phyloP scores from a whole-genome alignment of 1,140 invertebrate genomes.

The Macrosteles quadrilineatus region DNA sequence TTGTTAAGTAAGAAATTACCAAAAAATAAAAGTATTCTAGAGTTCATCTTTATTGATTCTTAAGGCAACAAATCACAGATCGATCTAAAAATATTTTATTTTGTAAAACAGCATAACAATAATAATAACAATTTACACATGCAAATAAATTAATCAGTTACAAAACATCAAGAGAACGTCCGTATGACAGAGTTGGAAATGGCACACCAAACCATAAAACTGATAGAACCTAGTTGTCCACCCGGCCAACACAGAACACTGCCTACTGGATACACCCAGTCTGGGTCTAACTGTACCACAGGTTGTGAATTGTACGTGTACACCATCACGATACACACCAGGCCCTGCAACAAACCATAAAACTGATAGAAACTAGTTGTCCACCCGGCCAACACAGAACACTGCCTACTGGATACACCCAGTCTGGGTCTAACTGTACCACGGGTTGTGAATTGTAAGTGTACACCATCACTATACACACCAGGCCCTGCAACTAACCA shows the following conservation, averaged over 20 bases:
- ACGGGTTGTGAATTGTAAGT: neutral
- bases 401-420: neutral
- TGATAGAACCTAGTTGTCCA: neutral
- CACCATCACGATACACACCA: neutral
- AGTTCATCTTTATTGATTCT: too few relatives aligned
- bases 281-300: neutral
- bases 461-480: neutral
- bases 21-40: too few relatives aligned
- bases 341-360: neutral
- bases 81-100: too few relatives aligned
- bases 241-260: neutral
- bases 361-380: neutral
- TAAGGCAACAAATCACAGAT: too few relatives aligned
- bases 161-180: neutral
- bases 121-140: conserved; percentile 4
- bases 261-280: neutral
- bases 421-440: neutral
- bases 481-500: neutral
- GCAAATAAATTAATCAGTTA: neutral
- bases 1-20: too few relatives aligned
- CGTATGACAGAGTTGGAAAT: neutral
- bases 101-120: too few relatives aligned
- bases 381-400: neutral
- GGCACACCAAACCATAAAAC: conserved; percentile 11
- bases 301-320: neutral